These are phyloP conservation scores for Seriola dumerili DNA, from an alignment of 2,113 vertebrate species.

Conservation along the genomic window DNA sequence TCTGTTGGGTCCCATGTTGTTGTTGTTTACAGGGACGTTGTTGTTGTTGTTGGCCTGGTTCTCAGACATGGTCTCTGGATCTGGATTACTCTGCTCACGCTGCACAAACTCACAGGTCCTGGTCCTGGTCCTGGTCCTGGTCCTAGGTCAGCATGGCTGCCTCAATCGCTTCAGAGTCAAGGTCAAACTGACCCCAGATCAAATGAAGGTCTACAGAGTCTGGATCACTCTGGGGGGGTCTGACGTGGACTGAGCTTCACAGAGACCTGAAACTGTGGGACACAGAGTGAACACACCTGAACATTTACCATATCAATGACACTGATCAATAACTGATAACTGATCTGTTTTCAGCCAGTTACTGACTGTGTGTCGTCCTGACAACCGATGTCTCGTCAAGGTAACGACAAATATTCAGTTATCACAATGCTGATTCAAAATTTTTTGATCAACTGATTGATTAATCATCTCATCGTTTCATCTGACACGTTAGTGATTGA, in stretches of 20 bases:
- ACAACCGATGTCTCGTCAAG: too few relatives aligned
- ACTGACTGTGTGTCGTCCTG: too few relatives aligned
- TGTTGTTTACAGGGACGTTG: constrained; percentile 85
- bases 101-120: not conserved
- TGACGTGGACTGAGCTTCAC: not conserved
- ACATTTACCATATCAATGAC: not conserved
- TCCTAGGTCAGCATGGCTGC: constrained; percentile 70
- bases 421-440: too few relatives aligned
- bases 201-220: not conserved
- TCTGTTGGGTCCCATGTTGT: constrained; percentile 86
- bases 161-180: not conserved
- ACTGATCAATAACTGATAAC: too few relatives aligned
- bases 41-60: constrained; percentile 88
- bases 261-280: not conserved
- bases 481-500: too few relatives aligned
- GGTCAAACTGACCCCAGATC: constrained; percentile 12
- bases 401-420: too few relatives aligned
- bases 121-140: not conserved
- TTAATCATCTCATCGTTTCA: too few relatives aligned
- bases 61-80: constrained; percentile 87
- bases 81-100: constrained; percentile 27
- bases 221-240: not conserved
- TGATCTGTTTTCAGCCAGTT: too few relatives aligned
- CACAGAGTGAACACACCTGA: not conserved
- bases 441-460: too few relatives aligned